These are phyloP conservation scores for Channa maculata DNA, from an alignment of 2,113 vertebrate species.

Conservation along the genomic window DNA sequence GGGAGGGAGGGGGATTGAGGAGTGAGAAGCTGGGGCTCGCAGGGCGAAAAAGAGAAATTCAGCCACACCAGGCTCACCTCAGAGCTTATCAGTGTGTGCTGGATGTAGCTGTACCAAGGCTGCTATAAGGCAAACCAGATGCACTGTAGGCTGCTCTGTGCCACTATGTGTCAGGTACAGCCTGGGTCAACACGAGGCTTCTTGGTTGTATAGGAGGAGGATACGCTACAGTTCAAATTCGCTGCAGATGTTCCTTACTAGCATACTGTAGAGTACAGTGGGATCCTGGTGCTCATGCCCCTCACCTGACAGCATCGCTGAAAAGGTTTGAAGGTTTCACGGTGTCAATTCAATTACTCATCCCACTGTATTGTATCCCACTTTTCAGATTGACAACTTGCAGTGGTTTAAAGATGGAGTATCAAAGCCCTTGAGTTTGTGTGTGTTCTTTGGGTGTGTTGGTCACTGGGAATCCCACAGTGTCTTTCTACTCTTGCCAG, in stretches of 20 bases:
- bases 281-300: slow-evolving; percentile 39
- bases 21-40: slow-evolving; percentile 49
- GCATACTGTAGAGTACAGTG: slow-evolving; percentile 22
- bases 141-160: slow-evolving; percentile 56
- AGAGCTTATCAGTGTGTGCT: slow-evolving; percentile 72
- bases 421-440: slow-evolving; percentile 62
- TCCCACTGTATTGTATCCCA: slow-evolving; percentile 46
- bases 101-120: slow-evolving; percentile 59
- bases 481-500: slow-evolving; percentile 75
- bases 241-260: slow-evolving; percentile 61
- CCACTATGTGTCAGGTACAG: slow-evolving; percentile 77
- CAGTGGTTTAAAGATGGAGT: slow-evolving; percentile 59
- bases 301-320: slow-evolving; percentile 39
- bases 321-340: slow-evolving; percentile 39
- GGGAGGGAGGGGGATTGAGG: slow-evolving; percentile 27
- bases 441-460: slow-evolving; percentile 57
- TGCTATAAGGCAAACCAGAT: slow-evolving; percentile 79
- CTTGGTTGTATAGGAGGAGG: slow-evolving; percentile 55
- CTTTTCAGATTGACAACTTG: slow-evolving; percentile 59
- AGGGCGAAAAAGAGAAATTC: slow-evolving; percentile 60
- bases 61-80: slow-evolving; percentile 55
- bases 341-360: slow-evolving; percentile 60
- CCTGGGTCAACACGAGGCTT: slow-evolving; percentile 65
- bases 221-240: slow-evolving; percentile 55
- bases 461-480: slow-evolving; percentile 67